Evolutionary conservation across 2,888 invertebrate genomes (phyloP), one percentile per base, ranked within the genome.

Genomic region (Ganaspis brasiliensis): DNA sequence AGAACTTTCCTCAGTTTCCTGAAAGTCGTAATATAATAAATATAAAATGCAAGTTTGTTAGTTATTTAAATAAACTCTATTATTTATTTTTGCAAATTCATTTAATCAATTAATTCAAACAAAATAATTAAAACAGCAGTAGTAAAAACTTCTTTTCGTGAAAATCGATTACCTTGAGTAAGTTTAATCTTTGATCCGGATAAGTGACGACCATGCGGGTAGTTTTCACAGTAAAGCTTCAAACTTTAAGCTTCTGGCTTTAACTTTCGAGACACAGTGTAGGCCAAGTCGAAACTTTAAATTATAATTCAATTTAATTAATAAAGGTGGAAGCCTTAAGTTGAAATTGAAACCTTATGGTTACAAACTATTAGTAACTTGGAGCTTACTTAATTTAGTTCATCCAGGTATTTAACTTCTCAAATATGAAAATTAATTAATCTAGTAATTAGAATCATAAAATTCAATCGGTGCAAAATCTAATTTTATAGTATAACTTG

Each of bases 281-380:
- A 40, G 8, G 21, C 1, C 12, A 63, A 63, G 21, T 63, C 40
- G 24, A 63, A 63, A 63, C 63, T 63, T 63, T 0, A 21, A 63
- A 63, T 40, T 63, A 31, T 37, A 8, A 14, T 40, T 63, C 24
- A 12, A 40, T 63, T 63, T 14, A 37, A 40, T 37, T 21, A 63
- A 21, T 63, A 10, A 40, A 63, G 45, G 45, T n/a, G 4, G 45
- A 45, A 45, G 45, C 45, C 45, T 12, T 45, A 14, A 45, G 45
- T n/a, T 45, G 3, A 45, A 45, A 45, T 45, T 45, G 45, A 45
- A 45, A 45, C 45, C 45, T 45, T 45, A 45, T n/a, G 14, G n/a
- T 14, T 45, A 14, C 14, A 45, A 45, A 45, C 45, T 45, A 45
- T 45, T 45, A 45, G 45, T 45, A 14, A 45, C 31, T 14, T 45